A percentile compares a stretch with the other conserved stretches of the same genome.
These are phyloP conservation scores for Dissostichus mawsoni DNA, from an alignment of 2,113 vertebrate genomes.

Conservation along the genomic window DNA sequence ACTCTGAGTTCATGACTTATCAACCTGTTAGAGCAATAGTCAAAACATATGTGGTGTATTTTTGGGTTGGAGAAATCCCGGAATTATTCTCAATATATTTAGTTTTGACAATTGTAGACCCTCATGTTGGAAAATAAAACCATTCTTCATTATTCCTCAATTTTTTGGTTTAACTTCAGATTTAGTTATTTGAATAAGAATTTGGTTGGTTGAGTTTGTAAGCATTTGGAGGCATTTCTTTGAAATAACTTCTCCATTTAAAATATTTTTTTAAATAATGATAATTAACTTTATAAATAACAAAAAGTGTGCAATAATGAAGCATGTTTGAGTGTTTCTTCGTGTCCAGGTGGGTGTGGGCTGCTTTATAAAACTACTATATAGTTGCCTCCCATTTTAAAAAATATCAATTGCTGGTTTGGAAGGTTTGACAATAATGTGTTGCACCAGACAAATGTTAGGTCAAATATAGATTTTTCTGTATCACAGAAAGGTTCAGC, in stretches of 20 bases:
- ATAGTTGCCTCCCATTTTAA: neutral
- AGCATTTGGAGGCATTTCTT: neutral
- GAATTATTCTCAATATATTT: neutral
- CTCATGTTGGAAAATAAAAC: slow-evolving; percentile 7
- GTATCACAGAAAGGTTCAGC: neutral
- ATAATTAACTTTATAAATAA: neutral
- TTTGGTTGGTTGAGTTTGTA: neutral
- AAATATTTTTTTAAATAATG: neutral
- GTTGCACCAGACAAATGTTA: neutral
- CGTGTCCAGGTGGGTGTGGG: neutral
- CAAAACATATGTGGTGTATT: neutral
- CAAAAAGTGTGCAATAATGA: neutral
- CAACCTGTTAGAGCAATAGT: neutral
- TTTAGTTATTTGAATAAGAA: neutral
- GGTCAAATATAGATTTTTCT: slow-evolving; percentile 34
- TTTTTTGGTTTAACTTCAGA: neutral
- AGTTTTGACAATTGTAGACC: neutral
- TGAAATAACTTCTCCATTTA: neutral
- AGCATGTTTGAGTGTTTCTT: neutral
- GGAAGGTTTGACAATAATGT: neutral
- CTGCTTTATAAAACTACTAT: neutral
- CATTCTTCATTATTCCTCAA: neutral
- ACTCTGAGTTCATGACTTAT: neutral
- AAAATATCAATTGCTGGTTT: too few species aligned
- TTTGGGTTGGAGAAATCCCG: neutral